These are phyloP conservation scores for Drosophila lini DNA, from an alignment of 1,140 invertebrate genomes.

Conservation along the genomic window DNA sequence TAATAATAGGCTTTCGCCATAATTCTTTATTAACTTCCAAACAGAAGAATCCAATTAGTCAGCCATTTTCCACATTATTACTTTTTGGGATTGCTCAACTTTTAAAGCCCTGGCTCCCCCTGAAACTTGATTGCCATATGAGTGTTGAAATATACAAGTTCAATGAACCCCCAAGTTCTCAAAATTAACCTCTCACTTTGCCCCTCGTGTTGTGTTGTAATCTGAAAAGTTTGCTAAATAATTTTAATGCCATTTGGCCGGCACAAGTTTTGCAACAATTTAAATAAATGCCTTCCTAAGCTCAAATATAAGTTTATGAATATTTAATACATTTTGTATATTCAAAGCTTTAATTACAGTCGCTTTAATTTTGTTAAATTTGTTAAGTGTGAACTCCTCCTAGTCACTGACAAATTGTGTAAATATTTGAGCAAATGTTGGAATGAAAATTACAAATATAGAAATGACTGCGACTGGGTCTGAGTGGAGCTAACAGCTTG, in stretches of 20 bases:
- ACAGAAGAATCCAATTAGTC: constrained; percentile 30
- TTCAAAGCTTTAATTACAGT: constrained; percentile 19
- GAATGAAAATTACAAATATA: constrained; percentile 43
- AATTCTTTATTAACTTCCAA: background rate
- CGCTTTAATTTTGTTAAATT: constrained; percentile 19
- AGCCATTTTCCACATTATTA: constrained; percentile 11
- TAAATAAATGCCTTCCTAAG: constrained; percentile 31
- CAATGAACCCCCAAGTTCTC: constrained; percentile 43
- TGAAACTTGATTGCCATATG: constrained; percentile 39
- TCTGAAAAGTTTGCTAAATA: constrained; percentile 49
- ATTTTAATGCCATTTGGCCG: constrained; percentile 26
- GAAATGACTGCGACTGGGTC: constrained; percentile 19
- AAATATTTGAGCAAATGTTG: constrained; percentile 61
- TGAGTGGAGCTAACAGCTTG: constrained; percentile 3
- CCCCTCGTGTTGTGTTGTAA: constrained; percentile 10
- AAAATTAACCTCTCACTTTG: constrained; percentile 18
- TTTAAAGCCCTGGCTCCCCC: constrained; percentile 19
- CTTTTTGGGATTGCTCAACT: constrained; percentile 23
- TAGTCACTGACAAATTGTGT: constrained; percentile 44
- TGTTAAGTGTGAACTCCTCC: constrained; percentile 18
- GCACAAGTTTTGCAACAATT: constrained; percentile 49
- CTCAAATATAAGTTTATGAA: constrained; percentile 1
- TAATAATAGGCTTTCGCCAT: constrained; percentile 1
- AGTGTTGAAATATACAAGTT: constrained; percentile 39
- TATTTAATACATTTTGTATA: constrained; percentile 12